Percentiles rank a stretch among this genome's conserved stretches.
Evolutionary conservation across 2,113 vertebrate genomes (phyloP).

Genomic region (Ahaetulla prasina): DNA sequence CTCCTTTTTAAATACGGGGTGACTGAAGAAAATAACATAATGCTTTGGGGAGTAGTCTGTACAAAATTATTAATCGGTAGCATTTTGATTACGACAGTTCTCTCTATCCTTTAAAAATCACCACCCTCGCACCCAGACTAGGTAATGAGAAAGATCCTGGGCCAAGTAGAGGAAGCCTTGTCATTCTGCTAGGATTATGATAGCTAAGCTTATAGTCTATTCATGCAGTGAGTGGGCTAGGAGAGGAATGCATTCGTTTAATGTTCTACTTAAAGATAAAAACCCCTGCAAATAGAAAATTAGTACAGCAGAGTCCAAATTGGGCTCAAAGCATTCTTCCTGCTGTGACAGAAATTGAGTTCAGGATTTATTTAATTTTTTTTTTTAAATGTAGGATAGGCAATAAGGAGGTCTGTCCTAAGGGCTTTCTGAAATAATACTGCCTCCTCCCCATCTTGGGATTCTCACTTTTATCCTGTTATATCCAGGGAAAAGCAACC

Average conservation of each 20-base stretch:
- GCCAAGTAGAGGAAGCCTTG: not conserved
- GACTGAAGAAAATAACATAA: not conserved
- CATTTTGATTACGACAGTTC: not conserved
- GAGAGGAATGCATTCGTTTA: not conserved
- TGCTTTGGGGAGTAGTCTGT: not conserved
- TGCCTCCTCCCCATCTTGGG: not conserved
- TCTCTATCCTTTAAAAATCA: not conserved
- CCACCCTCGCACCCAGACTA: not conserved
- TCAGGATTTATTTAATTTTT: not conserved
- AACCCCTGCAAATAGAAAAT: not conserved
- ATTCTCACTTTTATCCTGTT: not conserved
- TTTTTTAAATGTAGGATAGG: not conserved
- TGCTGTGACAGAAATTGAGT: not conserved
- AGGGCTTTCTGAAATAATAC: not conserved
- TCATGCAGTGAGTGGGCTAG: not conserved
- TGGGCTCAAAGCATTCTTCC: not conserved
- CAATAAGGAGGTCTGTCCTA: not conserved
- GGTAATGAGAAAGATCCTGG: not conserved
- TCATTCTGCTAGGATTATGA: not conserved
- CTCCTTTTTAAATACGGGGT: not conserved
- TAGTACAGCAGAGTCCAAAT: not conserved
- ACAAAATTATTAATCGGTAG: not conserved
- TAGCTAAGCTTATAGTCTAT: not conserved
- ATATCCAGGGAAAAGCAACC: not conserved
- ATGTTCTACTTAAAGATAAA: not conserved